Percentiles rank a stretch among this genome's conserved stretches.
phyloP scores from a whole-genome alignment of 2,888 invertebrate genomes.

The Caenorhabditis afra region DNA sequence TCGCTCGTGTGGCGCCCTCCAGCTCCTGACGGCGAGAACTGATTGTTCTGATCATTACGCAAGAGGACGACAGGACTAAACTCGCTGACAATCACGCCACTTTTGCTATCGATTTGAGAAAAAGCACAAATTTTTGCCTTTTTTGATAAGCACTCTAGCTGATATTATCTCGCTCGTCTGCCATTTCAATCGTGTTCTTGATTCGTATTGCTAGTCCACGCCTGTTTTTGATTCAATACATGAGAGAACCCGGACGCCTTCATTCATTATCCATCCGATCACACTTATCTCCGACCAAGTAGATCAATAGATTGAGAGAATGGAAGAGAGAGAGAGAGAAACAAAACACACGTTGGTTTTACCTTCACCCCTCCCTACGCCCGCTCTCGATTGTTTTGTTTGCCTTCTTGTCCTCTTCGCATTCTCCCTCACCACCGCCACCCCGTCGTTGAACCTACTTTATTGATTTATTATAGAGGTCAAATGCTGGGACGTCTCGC shows the following conservation, averaged over 20 bases:
- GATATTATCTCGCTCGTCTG: background rate
- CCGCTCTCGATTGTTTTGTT: constrained; percentile 55
- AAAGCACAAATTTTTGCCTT: constrained; percentile 11
- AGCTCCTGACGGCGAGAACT: background rate
- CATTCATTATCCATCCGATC: constrained; percentile 16
- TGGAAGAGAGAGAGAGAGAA: constrained; percentile 25
- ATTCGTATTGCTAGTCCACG: background rate
- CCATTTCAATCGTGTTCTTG: background rate
- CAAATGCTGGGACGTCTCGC: constrained; percentile 35
- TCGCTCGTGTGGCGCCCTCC: background rate
- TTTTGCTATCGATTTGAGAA: constrained; percentile 22
- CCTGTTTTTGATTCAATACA: background rate
- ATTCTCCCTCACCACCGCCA: constrained; percentile 38
- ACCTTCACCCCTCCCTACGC: constrained; percentile 47
- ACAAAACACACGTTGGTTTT: constrained; percentile 57
- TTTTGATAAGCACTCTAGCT: constrained; percentile 41
- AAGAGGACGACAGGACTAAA: too few species aligned
- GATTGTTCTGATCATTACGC: constrained; percentile 7
- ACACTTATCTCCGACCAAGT: constrained; percentile 37
- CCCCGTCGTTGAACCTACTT: constrained; percentile 53
- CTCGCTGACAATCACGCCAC: constrained; percentile 44
- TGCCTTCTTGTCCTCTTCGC: constrained; percentile 57
- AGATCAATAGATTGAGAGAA: constrained; percentile 47
- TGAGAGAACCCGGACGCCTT: too few species aligned
- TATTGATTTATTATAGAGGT: constrained; percentile 56